Evolutionary conservation across 2,113 vertebrate species (phyloP).

Genomic region (Trichechus manatus): DNA sequence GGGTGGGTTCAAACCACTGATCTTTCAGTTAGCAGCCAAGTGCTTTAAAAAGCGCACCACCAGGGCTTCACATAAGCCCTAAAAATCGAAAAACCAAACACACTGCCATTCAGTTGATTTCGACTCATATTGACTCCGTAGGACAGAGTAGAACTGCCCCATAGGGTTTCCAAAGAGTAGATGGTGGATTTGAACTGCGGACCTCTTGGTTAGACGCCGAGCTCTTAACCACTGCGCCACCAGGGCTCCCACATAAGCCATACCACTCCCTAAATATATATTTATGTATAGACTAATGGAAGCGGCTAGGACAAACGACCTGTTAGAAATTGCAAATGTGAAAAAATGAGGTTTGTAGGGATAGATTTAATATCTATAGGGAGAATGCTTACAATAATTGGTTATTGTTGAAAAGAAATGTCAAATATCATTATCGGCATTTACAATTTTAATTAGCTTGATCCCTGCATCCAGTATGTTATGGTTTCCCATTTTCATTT

Average conservation of each 20-base stretch:
- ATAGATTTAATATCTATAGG: slow-evolving; percentile 76
- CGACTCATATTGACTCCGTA: too few relatives aligned
- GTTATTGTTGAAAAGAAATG: slow-evolving; percentile 84
- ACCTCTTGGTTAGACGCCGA: not conserved
- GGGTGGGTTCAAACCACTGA: not conserved
- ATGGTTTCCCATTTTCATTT: slow-evolving; percentile 54
- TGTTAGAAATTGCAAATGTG: slow-evolving; percentile 85
- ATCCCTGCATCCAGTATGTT: slow-evolving; percentile 79
- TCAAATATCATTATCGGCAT: slow-evolving; percentile 81
- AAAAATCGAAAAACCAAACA: not conserved
- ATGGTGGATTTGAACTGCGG: not conserved
- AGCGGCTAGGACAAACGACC: slow-evolving; percentile 85
- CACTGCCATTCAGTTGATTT: too few relatives aligned
- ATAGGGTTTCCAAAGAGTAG: too few relatives aligned
- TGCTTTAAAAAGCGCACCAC: not conserved
- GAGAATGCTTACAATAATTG: slow-evolving; percentile 82
- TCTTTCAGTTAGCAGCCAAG: not conserved
- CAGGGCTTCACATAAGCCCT: slow-evolving; percentile 80
- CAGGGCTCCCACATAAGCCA: slow-evolving; percentile 77
- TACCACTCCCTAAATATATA: slow-evolving; percentile 77
- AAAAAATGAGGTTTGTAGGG: slow-evolving; percentile 49
- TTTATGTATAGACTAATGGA: slow-evolving; percentile 83
- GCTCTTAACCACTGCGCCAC: not conserved
- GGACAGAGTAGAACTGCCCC: too few relatives aligned
- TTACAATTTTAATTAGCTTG: slow-evolving; percentile 83